Evolutionary conservation across 30 jellyfish, hydroid and myxozoan genomes (phyloP).

Genomic region (Nemopilema nomurai): DNA sequence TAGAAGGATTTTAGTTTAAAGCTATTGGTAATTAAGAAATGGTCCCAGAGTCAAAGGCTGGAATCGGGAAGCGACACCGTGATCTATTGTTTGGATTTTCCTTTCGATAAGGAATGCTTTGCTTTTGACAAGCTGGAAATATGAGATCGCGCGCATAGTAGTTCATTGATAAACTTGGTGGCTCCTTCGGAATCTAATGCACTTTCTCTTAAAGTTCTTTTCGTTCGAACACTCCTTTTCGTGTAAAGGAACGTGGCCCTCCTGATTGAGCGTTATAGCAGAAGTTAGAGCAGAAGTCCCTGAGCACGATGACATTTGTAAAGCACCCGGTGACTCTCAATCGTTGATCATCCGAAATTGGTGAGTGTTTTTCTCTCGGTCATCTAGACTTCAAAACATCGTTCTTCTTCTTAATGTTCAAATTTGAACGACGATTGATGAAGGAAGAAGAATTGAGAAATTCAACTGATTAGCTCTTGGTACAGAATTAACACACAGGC

Average conservation of each 20-base stretch:
- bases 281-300: neutral
- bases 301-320: neutral
- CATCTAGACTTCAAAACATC: too few species aligned
- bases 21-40: constrained; percentile 26
- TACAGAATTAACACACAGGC: too few species aligned
- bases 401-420: too few species aligned
- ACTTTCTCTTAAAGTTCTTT: neutral
- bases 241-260: neutral
- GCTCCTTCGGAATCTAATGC: neutral
- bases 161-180: neutral
- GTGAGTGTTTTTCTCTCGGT: too few species aligned
- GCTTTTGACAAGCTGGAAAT: constrained; percentile 5
- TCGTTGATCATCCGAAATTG: neutral
- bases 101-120: constrained; percentile 6
- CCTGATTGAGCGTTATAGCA: too few species aligned
- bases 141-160: neutral
- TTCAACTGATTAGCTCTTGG: too few species aligned
- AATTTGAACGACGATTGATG: too few species aligned
- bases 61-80: constrained; percentile 18
- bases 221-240: neutral
- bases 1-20: constrained; percentile 25
- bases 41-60: constrained; percentile 26
- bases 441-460: too few species aligned
- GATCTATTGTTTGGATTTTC: constrained; percentile 40
- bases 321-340: neutral